Evolutionary conservation across 2,888 invertebrate species (phyloP).

Genomic region (Pandemis heparana): DNA sequence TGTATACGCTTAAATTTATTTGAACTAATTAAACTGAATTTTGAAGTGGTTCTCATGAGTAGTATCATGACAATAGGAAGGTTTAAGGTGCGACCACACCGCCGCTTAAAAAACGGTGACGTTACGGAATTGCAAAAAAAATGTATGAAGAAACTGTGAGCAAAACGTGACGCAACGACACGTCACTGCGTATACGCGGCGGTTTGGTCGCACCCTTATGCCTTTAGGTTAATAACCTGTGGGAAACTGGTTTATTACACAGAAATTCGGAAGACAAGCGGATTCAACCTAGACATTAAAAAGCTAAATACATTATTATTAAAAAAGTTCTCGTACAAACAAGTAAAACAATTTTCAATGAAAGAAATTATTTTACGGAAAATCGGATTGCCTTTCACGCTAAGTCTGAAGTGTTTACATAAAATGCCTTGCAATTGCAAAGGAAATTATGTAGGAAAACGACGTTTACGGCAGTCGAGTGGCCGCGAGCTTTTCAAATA

Average conservation of each 20-base stretch:
- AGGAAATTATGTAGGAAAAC: conserved; percentile 48
- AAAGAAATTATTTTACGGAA: conserved; percentile 16
- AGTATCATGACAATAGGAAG: too few species aligned
- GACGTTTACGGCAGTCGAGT: conserved; percentile 45
- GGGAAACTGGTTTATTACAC: neutral
- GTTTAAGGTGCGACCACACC: too few species aligned
- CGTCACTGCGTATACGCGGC: too few species aligned
- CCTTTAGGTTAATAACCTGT: too few species aligned
- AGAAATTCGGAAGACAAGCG: neutral
- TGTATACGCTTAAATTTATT: too few species aligned
- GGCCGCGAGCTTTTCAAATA: conserved; percentile 51
- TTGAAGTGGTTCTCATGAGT: too few species aligned
- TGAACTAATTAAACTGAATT: too few species aligned
- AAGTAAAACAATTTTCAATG: conserved; percentile 1
- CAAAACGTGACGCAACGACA: too few species aligned
- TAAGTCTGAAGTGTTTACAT: conserved; percentile 10
- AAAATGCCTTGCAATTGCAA: conserved; percentile 18
- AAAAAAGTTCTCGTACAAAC: neutral
- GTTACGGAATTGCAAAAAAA: too few species aligned
- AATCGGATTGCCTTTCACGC: conserved; percentile 9
- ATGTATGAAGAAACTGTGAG: too few species aligned
- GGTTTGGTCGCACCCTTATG: too few species aligned
- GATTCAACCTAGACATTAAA: neutral
- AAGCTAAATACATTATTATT: neutral
- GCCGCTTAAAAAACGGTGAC: too few species aligned